Evolutionary conservation across 2,797 vertebrate species (phyloP).

Genomic region (Semaprochilodus insignis): DNA sequence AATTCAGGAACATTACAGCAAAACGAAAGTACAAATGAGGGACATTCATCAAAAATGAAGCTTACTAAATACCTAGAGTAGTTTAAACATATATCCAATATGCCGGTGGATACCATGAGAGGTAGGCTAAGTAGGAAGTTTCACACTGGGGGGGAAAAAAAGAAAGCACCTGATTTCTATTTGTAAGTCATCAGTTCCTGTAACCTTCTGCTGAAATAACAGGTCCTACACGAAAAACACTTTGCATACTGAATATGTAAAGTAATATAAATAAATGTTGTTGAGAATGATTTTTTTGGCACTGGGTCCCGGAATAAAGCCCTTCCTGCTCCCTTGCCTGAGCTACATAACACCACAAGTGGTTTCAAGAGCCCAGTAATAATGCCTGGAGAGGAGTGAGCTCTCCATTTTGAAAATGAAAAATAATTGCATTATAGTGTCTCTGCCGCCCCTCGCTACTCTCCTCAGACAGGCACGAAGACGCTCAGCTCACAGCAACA

Average conservation of each 20-base stretch:
- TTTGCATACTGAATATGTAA: no score
- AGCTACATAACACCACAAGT: slow-evolving; percentile 66
- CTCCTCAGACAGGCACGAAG: slow-evolving; percentile 36
- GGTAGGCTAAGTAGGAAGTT: background rate
- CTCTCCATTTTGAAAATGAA: slow-evolving; percentile 72
- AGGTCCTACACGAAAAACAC: background rate
- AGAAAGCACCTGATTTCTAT: slow-evolving; percentile 5
- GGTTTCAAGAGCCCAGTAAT: slow-evolving; percentile 62
- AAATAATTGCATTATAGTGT: slow-evolving; percentile 74
- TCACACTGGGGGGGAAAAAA: background rate
- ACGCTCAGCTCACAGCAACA: background rate
- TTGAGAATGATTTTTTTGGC: slow-evolving; percentile 38
- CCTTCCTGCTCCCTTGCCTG: slow-evolving; percentile 61
- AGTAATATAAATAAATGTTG: background rate
- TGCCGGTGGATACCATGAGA: background rate
- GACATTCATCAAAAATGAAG: background rate
- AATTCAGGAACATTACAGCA: background rate
- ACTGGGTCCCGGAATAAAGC: slow-evolving; percentile 48
- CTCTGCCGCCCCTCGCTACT: slow-evolving; percentile 59
- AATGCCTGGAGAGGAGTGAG: slow-evolving; percentile 44
- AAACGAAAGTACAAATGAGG: background rate
- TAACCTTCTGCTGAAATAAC: background rate
- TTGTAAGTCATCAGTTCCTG: background rate
- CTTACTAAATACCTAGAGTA: background rate
- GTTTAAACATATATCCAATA: background rate